These are phyloP conservation scores for Panurus biarmicus DNA, from an alignment of 2,113 vertebrate genomes.

Conservation along the genomic window DNA sequence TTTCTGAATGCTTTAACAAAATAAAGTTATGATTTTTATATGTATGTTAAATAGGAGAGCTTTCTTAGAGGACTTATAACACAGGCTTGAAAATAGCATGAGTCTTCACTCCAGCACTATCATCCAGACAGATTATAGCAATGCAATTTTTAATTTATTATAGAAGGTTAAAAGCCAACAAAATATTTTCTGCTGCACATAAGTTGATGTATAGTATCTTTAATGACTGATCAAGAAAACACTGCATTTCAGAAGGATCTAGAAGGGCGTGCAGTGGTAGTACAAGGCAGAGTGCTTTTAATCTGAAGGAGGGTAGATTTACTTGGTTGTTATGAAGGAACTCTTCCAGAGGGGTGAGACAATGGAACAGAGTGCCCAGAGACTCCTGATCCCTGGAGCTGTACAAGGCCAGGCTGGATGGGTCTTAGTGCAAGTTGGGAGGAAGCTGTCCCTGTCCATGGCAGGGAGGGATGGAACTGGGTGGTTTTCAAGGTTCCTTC, in stretches of 20 bases:
- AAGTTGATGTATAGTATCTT: background rate
- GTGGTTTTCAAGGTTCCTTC: background rate
- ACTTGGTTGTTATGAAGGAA: background rate
- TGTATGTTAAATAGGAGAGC: background rate
- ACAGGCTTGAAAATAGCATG: background rate
- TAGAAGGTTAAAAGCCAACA: background rate
- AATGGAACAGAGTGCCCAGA: background rate
- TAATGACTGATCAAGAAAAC: background rate
- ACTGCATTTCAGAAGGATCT: background rate
- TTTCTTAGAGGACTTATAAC: background rate
- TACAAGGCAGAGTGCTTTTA: background rate
- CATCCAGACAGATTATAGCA: background rate
- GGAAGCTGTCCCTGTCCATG: background rate
- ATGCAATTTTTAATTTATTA: background rate
- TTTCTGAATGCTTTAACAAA: background rate
- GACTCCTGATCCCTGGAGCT: background rate
- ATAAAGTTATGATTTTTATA: background rate
- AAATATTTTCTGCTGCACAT: background rate
- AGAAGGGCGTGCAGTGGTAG: background rate
- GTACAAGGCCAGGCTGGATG: background rate
- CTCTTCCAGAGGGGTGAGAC: background rate
- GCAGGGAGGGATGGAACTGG: background rate
- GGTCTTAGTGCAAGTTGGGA: background rate
- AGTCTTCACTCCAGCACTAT: background rate
- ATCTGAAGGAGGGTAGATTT: background rate